Conservation (phyloP, 2,113 vertebrate species). For the Anolis carolinensis region DNA sequence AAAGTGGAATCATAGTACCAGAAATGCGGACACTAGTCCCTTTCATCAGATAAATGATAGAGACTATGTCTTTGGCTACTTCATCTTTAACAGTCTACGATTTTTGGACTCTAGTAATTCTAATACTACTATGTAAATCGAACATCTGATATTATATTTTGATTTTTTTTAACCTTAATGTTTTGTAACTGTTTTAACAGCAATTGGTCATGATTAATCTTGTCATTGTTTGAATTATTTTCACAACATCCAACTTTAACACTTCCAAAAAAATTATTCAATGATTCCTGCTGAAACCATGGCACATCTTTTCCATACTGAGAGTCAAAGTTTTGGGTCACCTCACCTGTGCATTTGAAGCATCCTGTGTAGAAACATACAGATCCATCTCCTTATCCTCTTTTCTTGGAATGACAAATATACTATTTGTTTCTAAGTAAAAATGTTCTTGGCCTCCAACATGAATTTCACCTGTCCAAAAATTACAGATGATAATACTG, state of each 20-base stretch:
- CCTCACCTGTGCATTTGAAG: constrained; percentile 75
- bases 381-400: constrained; percentile 83
- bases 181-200: background rate
- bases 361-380: constrained; percentile 79
- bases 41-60: too few species aligned
- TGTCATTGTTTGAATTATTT: background rate
- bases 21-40: too few species aligned
- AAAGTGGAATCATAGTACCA: too few species aligned
- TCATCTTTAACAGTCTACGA: background rate
- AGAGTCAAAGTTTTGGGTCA: background rate
- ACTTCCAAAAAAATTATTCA: background rate
- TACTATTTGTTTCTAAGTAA: constrained; percentile 88
- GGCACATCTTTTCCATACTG: background rate
- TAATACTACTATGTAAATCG: background rate
- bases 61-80: too few species aligned
- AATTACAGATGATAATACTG: background rate
- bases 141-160: background rate
- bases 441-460: constrained; percentile 87
- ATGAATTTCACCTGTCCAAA: constrained; percentile 74
- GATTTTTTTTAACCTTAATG: background rate
- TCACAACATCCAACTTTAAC: background rate
- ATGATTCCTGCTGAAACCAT: background rate
- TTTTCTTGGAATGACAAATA: constrained; percentile 80
- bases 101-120: background rate
- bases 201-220: background rate